These are phyloP conservation scores for Sylvia atricapilla DNA, from an alignment of 2,113 vertebrate species.

Conservation along the genomic window DNA sequence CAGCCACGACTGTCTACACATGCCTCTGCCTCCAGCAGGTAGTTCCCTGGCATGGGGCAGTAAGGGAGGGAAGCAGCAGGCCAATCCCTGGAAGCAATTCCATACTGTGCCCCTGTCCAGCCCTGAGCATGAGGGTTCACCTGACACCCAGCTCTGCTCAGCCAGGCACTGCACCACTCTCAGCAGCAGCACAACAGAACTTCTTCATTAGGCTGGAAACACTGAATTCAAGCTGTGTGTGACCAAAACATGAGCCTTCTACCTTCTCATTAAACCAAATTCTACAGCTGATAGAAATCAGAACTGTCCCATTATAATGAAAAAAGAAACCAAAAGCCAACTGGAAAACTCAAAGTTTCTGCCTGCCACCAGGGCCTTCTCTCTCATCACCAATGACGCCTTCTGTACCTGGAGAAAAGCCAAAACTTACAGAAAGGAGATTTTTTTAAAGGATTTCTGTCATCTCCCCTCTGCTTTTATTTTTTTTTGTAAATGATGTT, in stretches of 20 bases:
- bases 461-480: rapidly evolving
- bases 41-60: too few species aligned
- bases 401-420: neutral
- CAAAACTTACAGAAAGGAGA: neutral
- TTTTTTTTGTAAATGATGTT: neutral
- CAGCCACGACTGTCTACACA: rapidly evolving
- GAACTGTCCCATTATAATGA: neutral
- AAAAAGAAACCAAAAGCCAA: neutral
- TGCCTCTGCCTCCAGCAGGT: neutral
- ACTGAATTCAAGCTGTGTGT: rapidly evolving
- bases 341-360: neutral
- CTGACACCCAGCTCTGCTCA: neutral
- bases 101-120: neutral
- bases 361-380: neutral
- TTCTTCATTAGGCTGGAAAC: neutral
- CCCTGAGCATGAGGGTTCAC: neutral
- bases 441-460: neutral
- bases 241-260: neutral
- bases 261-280: neutral
- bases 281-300: neutral
- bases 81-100: neutral
- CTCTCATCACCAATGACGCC: neutral
- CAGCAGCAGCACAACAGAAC: neutral
- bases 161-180: neutral
- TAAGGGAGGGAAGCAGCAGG: neutral